Base-by-base conservation (phyloP, 2,888 invertebrate genomes). In the Diabrotica balteata region DNA sequence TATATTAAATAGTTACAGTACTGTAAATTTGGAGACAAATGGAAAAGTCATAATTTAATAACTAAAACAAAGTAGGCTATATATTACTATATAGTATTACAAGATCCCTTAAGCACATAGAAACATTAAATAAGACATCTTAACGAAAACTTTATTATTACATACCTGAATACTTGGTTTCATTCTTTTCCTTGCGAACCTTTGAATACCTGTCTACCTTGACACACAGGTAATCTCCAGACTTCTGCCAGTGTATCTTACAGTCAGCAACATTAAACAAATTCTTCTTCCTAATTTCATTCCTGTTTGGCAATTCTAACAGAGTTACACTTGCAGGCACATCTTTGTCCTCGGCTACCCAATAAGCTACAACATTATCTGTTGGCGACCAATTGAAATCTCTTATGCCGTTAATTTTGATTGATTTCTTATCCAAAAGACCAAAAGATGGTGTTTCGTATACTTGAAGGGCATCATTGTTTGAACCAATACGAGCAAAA, bases 311-410 rank as follows among this genome's bases (percentile, higher is more conserved):
- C 71, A 98, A 90, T 83, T 97, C 96, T 60, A 98, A 88, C 0
- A 98, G 87, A 0, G 95, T 96, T 1, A 98, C 97, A 78, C 97
- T 89, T 1, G 98, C 98, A 8, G 98, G 98, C 0, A 96, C 96
- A 81, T 96, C 95, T 80, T 97, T 96, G 80, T 96, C 93, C 85
- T 99, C 99, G 0, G 97, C 96, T 5, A 98, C 97, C 97, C 98
- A 99, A 84, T 97, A 99, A 0, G 98, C 98, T 57, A 99, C 89
- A 47, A 94, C 89, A 81, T 97, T 98, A 82, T 98, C 97, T 0
- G 97, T 94, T 0, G 99, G 98, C 0, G 98, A 98, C 98, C 99
- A 99, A 76, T 93, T 93, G 85, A 99, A 98, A 80, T 97, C 97
- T 74, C 95, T 87, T 77, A 96, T 94, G 51, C 95, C 95, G 7